These are phyloP conservation scores for Sebastes hopkinsi DNA, from an alignment of 2,797 vertebrate species.

Conservation along the genomic window DNA sequence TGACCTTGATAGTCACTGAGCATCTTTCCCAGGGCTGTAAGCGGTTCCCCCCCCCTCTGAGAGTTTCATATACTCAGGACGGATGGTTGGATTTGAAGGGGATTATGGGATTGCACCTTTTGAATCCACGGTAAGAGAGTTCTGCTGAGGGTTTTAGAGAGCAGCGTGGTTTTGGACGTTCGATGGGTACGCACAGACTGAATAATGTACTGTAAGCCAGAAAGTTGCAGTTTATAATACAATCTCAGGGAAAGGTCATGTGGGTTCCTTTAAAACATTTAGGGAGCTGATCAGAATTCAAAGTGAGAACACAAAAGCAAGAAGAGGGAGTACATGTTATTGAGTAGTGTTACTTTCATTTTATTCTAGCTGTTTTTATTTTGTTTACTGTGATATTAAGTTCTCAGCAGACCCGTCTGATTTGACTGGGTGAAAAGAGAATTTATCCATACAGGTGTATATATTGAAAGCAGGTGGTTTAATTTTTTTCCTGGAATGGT, in stretches of 20 bases:
- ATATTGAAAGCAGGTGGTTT: constrained; percentile 57
- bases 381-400: constrained; percentile 27
- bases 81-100: constrained; percentile 46
- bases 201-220: background rate
- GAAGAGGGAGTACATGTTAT: background rate
- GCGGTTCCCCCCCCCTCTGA: background rate
- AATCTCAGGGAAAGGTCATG: constrained; percentile 19
- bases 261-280: constrained; percentile 5
- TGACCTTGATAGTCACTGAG: constrained; percentile 27
- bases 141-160: constrained; percentile 2
- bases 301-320: background rate
- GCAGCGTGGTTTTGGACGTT: constrained; percentile 11
- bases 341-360: constrained; percentile 1
- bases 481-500: constrained; percentile 44
- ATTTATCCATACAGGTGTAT: constrained; percentile 32
- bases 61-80: constrained; percentile 30
- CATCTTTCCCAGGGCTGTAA: constrained; percentile 24
- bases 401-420: constrained; percentile 20
- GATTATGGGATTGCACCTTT: constrained; percentile 43
- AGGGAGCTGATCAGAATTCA: constrained; percentile 29
- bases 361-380: constrained; percentile 3
- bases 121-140: constrained; percentile 25
- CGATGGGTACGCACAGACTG: background rate
- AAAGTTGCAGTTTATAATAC: constrained; percentile 2
- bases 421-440: constrained; percentile 15